phyloP scores from a whole-genome alignment of 1,140 invertebrate genomes.

The Pseudachorutes palmiensis region DNA sequence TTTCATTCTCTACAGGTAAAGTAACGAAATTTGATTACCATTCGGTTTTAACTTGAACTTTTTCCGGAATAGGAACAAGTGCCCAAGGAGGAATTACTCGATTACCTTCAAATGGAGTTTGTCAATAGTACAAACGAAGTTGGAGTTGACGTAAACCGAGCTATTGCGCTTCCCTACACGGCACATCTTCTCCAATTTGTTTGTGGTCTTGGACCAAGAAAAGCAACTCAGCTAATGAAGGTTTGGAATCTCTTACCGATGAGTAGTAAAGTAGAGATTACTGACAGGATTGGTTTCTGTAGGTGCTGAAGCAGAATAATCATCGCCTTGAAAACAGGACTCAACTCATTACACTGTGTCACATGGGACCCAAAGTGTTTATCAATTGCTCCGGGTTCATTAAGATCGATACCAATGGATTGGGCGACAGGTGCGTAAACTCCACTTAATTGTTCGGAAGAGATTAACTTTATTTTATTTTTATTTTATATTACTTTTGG shows the following conservation, averaged over 20 bases:
- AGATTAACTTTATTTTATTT: background rate
- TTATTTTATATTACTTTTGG: constrained; percentile 26
- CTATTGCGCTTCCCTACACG: constrained; percentile 77
- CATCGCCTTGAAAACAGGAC: constrained; percentile 88
- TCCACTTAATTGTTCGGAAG: background rate
- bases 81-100: constrained; percentile 72
- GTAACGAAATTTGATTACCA: background rate
- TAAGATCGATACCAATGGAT: constrained; percentile 90
- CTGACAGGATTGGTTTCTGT: constrained; percentile 41
- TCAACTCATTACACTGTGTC: constrained; percentile 86
- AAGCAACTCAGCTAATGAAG: constrained; percentile 82
- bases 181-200: constrained; percentile 93
- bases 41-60: background rate
- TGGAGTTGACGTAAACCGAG: constrained; percentile 94
- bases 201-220: constrained; percentile 91
- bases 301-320: constrained; percentile 83
- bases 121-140: constrained; percentile 91
- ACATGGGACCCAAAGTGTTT: constrained; percentile 97
- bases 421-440: constrained; percentile 64
- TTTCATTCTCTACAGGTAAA: constrained; percentile 51
- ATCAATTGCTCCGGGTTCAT: constrained; percentile 99
- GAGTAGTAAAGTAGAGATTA: too few species aligned
- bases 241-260: constrained; percentile 32
- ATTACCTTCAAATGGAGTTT: constrained; percentile 82
- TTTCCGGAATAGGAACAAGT: constrained; percentile 60